phyloP scores from a whole-genome alignment of 2,113 vertebrate species.

The Phoenicopterus ruber region DNA sequence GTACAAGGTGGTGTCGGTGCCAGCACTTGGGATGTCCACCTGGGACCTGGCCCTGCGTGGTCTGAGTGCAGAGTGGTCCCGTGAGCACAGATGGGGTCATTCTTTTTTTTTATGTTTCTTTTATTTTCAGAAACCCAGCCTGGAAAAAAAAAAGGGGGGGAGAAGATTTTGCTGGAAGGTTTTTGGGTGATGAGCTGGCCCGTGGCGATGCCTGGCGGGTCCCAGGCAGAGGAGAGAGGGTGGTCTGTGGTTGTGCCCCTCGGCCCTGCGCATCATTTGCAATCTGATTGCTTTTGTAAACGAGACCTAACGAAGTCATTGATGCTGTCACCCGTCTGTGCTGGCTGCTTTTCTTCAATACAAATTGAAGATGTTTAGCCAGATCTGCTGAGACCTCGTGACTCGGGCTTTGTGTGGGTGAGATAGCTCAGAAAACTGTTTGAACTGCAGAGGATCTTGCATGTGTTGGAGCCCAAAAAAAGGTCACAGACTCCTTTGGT shows the following conservation, averaged over 20 bases:
- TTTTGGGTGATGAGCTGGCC: background rate
- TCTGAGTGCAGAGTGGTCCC: background rate
- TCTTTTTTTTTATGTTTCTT: accelerated
- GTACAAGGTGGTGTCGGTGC: background rate
- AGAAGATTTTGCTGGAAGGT: background rate
- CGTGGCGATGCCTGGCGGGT: background rate
- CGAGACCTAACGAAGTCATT: background rate
- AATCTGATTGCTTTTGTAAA: background rate
- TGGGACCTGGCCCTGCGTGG: background rate
- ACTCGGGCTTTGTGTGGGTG: background rate
- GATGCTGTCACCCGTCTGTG: background rate
- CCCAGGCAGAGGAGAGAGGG: background rate
- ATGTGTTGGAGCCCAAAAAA: background rate
- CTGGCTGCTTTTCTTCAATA: background rate
- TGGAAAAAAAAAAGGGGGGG: background rate
- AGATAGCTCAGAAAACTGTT: background rate
- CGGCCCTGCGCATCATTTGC: accelerated
- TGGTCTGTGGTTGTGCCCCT: background rate
- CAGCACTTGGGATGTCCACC: background rate
- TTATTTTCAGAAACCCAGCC: background rate
- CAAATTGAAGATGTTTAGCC: background rate
- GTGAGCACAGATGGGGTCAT: background rate
- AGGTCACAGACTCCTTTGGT: background rate
- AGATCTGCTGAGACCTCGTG: background rate
- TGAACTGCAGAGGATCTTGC: background rate